Evolutionary conservation across 2,888 invertebrate genomes (phyloP), one percentile per base, ranked within the genome.

Genomic region (Andrena chrysosceles): DNA sequence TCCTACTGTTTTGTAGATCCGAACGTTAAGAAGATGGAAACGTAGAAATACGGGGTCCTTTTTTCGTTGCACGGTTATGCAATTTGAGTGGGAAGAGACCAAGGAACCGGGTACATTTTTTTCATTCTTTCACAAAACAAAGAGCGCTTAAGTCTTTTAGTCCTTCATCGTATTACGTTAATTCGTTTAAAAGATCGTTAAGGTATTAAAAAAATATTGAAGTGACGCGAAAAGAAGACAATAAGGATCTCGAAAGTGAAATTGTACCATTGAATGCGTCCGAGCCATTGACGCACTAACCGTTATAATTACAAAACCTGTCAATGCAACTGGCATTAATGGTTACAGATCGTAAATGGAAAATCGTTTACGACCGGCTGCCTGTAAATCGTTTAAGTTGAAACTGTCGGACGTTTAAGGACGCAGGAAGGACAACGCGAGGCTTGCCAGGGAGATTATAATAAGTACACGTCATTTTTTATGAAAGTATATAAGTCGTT

Each of bases 401-500:
- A 29, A 31, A 31, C 0, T n/a, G 16, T 54, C 54, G 20, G 20
- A 48, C 23, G 8, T 31, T 8, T 23, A 13, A 70, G 69, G 56
- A 71, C 7, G 29, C 2, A 77, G 49, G 42, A 16, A 42, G 66
- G 76, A 74, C 66, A 64, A 49, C 42, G 42, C 42, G 42, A 13
- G 10, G n/a, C 31, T 31, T 16, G 8, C 48, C 10, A 20, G 56
- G 0, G 10, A 23, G 10, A 33, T 70, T 59, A 48, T n/a, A 54
- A 67, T 10, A 42, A 42, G 20, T 35, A 56, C 23, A n/a, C 29
- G 69, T 67, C 54, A 67, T 54, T 71, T 90, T 16, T 85, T 92
- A 92, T 63, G 88, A 92, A 92, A 92, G 90, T 90, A 91, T 91
- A 90, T 84, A 91, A 91, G 88, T 88, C 75, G 69, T 92, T 92